phyloP scores from a whole-genome alignment of 2,797 vertebrate species.

The Psittacula derbiana region DNA sequence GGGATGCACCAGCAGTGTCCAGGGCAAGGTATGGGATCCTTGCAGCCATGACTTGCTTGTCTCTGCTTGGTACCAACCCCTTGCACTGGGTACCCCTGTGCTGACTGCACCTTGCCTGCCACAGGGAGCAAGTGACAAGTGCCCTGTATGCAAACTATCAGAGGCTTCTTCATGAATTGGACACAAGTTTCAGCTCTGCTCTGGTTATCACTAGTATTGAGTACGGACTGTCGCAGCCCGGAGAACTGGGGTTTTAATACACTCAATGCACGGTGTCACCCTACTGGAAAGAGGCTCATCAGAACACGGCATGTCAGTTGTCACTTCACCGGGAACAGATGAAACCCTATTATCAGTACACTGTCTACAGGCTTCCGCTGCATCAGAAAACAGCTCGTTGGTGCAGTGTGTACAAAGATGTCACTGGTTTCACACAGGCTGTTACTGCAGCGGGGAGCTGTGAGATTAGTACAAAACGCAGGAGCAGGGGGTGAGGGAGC shows the following conservation, averaged over 20 bases:
- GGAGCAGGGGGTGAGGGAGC: not conserved
- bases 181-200: not conserved
- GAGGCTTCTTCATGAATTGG: not conserved
- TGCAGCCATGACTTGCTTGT: not conserved
- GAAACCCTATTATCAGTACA: slow-evolving; percentile 61
- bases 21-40: not conserved
- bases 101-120: not conserved
- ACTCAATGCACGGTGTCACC: not conserved
- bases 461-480: rapidly evolving
- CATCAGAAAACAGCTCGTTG: slow-evolving; percentile 36
- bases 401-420: slow-evolving; percentile 14
- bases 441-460: not conserved
- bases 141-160: not conserved
- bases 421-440: not conserved
- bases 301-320: slow-evolving; percentile 54
- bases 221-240: not conserved
- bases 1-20: not conserved
- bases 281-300: slow-evolving; percentile 42
- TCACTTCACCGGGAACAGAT: slow-evolving; percentile 51
- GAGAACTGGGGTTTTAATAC: not conserved
- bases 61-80: not conserved
- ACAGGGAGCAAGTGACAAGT: slow-evolving; percentile 6
- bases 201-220: not conserved
- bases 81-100: not conserved
- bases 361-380: slow-evolving; percentile 21